These are phyloP conservation scores for Brachyhypopomus occidentalis DNA, from an alignment of 2,113 vertebrate species.

Conservation along the genomic window DNA sequence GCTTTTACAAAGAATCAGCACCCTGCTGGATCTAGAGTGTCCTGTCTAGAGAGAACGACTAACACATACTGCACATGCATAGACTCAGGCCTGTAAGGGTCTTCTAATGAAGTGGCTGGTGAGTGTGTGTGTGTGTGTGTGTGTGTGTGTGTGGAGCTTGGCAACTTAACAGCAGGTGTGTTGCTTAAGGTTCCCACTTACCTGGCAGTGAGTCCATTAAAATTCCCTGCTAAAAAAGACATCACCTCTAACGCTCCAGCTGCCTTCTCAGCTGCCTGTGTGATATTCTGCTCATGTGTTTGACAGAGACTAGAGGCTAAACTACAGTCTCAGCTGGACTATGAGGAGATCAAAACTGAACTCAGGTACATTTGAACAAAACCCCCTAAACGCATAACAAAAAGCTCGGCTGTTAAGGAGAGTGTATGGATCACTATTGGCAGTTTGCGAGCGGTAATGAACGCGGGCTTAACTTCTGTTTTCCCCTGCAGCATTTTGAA, in stretches of 20 bases:
- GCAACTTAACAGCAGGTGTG: not conserved
- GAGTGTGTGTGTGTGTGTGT: too few relatives aligned
- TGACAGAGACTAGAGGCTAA: constrained; percentile 89
- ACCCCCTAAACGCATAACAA: not conserved
- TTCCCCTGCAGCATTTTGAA: constrained; percentile 85
- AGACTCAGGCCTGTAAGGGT: too few relatives aligned
- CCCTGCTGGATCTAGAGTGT: too few relatives aligned
- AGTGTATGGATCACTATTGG: not conserved
- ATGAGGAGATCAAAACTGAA: constrained; percentile 98
- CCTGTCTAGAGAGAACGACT: too few relatives aligned
- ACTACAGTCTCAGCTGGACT: constrained; percentile 91
- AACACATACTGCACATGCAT: too few relatives aligned
- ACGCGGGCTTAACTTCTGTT: constrained; percentile 12
- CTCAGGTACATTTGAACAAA: constrained; percentile 79
- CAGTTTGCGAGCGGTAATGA: not conserved
- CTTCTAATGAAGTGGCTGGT: too few relatives aligned
- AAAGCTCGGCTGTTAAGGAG: not conserved
- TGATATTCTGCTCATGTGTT: constrained; percentile 17
- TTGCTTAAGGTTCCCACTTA: not conserved
- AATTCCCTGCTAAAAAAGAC: not conserved
- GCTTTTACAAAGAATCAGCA: too few relatives aligned
- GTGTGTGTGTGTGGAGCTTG: too few relatives aligned
- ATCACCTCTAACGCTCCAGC: constrained; percentile 6
- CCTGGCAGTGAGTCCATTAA: not conserved
- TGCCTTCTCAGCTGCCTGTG: not conserved